Evolutionary conservation across 2,797 vertebrate genomes (phyloP), one percentile per base, ranked within the genome.

Genomic region (Anniella stebbinsi): DNA sequence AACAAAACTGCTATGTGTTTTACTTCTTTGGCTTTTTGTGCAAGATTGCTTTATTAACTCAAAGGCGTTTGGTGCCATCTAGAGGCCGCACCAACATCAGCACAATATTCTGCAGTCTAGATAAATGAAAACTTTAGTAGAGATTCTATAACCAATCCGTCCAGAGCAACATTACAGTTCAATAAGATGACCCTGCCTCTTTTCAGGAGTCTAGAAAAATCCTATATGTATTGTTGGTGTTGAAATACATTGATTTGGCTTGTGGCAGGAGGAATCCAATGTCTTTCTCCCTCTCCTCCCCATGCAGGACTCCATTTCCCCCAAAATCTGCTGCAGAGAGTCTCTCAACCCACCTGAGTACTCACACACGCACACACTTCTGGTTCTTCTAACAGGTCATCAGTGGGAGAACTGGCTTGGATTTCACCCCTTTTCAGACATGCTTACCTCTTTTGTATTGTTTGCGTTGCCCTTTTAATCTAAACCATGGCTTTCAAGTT

Each of bases 11-110:
- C 1, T 57, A 38, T 30, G 11, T 76, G 86, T 80, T 48, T 76
- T 63, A 11, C 76, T 33, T 54, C 28, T 33, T 57, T 60, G 21
- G 17, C n/a, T 41, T 66, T 85, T 70, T 12, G 21, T 9, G 18
- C 2, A 23, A 8, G 38, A n/a, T n/a, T 25, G 17, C 15, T 60
- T 48, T 76, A 48, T 48, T 76, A 48, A 63, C 38, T 73, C 81
- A 81, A 89, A 89, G 90, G 9, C 72, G 83, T 77, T 51, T 83
- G 23, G 36, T 87, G 73, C 91, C 91, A 89, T 89, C 91, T 92
- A 83, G 87, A 38, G 91, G 80, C 84, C 77, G 17, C 54, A 60
- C 18, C 13, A 38, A 84, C 80, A 73, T 21, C 6, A 76, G 76
- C 18, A 36, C 60, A 84, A 5, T 21, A 66, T 33, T 84, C 9